phyloP scores from a whole-genome alignment of 2,113 vertebrate species.

The Morone chrysops region DNA sequence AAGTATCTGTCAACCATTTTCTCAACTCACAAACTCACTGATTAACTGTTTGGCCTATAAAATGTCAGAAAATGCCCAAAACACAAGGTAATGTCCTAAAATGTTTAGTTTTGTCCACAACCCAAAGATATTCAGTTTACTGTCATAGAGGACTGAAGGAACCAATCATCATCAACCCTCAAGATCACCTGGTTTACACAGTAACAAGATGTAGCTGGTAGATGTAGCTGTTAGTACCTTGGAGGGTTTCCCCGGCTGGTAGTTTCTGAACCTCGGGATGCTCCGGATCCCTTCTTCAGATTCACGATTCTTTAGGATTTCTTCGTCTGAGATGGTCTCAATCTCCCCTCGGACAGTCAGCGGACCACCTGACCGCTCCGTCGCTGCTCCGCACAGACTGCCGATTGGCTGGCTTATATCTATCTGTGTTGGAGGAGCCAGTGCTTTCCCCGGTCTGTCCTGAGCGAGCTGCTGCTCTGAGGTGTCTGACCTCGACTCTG shows the following conservation, averaged over 20 bases:
- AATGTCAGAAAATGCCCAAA: too few species aligned
- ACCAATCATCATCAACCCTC: too few species aligned
- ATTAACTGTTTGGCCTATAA: too few species aligned
- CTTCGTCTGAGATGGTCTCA: slow-evolving; percentile 86
- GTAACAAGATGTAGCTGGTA: not conserved
- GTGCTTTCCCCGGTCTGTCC: slow-evolving; percentile 60
- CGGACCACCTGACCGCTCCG: slow-evolving; percentile 30
- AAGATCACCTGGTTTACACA: too few species aligned
- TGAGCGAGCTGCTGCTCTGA: slow-evolving; percentile 26
- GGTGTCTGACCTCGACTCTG: not conserved
- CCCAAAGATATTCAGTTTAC: too few species aligned
- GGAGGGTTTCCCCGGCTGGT: slow-evolving; percentile 89
- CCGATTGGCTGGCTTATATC: slow-evolving; percentile 81
- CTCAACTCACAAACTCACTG: too few species aligned
- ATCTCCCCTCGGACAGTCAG: slow-evolving; percentile 87
- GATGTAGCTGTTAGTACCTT: slow-evolving; percentile 79
- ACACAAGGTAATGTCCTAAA: too few species aligned
- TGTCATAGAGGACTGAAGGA: too few species aligned
- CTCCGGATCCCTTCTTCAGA: slow-evolving; percentile 87
- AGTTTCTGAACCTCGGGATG: slow-evolving; percentile 90
- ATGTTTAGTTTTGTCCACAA: too few species aligned
- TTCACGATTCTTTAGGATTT: slow-evolving; percentile 89
- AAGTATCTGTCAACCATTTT: too few species aligned
- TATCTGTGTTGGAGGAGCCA: slow-evolving; percentile 66
- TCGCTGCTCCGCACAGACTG: slow-evolving; percentile 68